phyloP scores from a whole-genome alignment of 1,140 invertebrate species.

The Danaus plexippus region DNA sequence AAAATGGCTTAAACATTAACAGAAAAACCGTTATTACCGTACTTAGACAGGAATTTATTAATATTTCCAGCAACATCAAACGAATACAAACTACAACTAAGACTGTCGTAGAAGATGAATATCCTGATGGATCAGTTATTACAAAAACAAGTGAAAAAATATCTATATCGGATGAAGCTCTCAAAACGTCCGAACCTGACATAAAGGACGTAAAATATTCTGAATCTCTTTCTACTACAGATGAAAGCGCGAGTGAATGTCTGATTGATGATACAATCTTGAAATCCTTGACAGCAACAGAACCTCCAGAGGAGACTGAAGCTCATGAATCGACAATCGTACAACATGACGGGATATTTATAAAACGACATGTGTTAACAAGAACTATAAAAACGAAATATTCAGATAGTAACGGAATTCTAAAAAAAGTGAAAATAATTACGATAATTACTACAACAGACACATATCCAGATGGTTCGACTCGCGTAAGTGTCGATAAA shows the following conservation, averaged over 20 bases:
- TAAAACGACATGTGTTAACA: constrained; percentile 43
- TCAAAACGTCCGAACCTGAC: constrained; percentile 9
- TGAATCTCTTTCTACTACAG: too few species aligned
- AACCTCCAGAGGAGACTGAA: constrained; percentile 46
- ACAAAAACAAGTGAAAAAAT: constrained; percentile 57
- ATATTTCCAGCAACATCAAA: constrained; percentile 32
- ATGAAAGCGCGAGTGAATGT: too few species aligned
- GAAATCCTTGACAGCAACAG: constrained; percentile 7
- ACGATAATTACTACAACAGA: constrained; percentile 49
- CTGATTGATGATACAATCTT: too few species aligned
- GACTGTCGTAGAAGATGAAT: constrained; percentile 56
- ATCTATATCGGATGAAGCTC: constrained; percentile 35
- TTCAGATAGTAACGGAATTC: constrained; percentile 28
- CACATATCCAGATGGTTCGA: constrained; percentile 52
- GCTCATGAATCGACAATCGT: constrained; percentile 31
- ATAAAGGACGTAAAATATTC: too few species aligned
- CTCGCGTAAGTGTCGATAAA: constrained; percentile 41
- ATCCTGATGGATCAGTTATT: constrained; percentile 59
- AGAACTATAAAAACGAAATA: constrained; percentile 45
- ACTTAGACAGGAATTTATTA: constrained; percentile 41
- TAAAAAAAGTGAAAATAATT: constrained; percentile 48
- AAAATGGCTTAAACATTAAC: constrained; percentile 42
- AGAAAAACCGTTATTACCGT: constrained; percentile 53
- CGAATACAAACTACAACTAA: constrained; percentile 53
- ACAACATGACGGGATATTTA: constrained; percentile 38